These are phyloP conservation scores for Molorchus minor DNA, from an alignment of 2,888 invertebrate genomes.

Conservation along the genomic window DNA sequence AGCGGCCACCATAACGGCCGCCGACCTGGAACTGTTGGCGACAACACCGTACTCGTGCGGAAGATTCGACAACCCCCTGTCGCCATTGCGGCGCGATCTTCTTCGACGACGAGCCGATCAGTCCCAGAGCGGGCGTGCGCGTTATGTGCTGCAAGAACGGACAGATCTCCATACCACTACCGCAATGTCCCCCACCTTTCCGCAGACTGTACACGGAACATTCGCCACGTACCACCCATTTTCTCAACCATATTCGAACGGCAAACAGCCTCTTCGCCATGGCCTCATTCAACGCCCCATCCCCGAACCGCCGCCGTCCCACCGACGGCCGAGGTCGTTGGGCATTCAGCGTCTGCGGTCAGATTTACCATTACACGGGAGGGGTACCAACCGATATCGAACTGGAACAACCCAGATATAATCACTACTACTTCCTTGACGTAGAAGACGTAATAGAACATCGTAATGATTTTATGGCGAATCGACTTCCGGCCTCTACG, in stretches of 20 bases:
- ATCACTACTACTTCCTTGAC: conserved; percentile 37
- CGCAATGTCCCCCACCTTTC: background rate
- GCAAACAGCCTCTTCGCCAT: conserved; percentile 34
- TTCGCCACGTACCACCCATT: background rate
- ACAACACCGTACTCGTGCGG: no score
- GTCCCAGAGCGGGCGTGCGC: background rate
- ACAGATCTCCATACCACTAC: background rate
- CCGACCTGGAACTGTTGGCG: no score
- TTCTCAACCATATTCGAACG: background rate
- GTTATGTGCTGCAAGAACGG: background rate
- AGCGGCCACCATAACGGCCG: no score
- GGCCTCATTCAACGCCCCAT: conserved; percentile 31
- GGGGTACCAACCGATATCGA: conserved; percentile 1
- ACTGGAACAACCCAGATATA: conserved; percentile 1
- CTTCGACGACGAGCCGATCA: background rate
- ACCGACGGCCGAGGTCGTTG: conserved; percentile 22
- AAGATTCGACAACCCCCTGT: no score
- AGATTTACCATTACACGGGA: conserved; percentile 30
- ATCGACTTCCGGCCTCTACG: background rate
- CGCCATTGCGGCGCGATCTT: background rate
- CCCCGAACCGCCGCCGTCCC: conserved; percentile 8
- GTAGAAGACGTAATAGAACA: conserved; percentile 22
- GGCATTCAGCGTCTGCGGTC: conserved; percentile 32
- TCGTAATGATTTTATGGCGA: background rate
- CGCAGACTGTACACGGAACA: background rate